Conservation (phyloP, 2,113 vertebrate genomes). For the Seriola aureovittata region DNA sequence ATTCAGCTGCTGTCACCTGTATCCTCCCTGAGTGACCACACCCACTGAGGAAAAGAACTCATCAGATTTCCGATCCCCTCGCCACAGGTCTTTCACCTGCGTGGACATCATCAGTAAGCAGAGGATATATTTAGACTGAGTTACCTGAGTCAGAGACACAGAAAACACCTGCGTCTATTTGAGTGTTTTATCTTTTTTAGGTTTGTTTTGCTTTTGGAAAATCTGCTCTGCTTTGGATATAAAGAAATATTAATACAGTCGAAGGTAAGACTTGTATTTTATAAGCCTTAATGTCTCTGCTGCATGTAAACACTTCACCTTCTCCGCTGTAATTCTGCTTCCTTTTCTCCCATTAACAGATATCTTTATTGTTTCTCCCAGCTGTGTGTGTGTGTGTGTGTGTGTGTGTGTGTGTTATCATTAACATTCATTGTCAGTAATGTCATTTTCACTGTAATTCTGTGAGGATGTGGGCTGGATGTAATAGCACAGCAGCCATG, state of each 20-base stretch:
- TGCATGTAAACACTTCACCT: not conserved
- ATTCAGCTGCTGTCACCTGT: constrained; percentile 44
- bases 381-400: constrained; percentile 11
- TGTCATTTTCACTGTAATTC: constrained; percentile 57
- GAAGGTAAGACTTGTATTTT: constrained; percentile 41
- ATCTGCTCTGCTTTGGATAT: not conserved
- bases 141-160: not conserved
- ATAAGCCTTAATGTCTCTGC: not conserved
- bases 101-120: not conserved
- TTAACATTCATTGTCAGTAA: constrained; percentile 39
- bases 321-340: not conserved
- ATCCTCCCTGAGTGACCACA: constrained; percentile 55
- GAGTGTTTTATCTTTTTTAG: too few species aligned
- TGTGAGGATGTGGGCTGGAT: constrained; percentile 19
- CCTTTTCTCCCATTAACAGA: not conserved
- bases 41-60: constrained; percentile 32
- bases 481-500: constrained; percentile 7
- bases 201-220: not conserved
- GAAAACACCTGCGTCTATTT: not conserved
- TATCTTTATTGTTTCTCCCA: constrained; percentile 18
- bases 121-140: not conserved
- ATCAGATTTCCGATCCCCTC: constrained; percentile 21
- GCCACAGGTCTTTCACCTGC: not conserved
- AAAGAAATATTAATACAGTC: not conserved
- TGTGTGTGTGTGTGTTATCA: constrained; percentile 20